A percentile compares a stretch with the other conserved stretches of the same genome.
These are phyloP conservation scores for Hymenochirus boettgeri DNA, from an alignment of 2,113 vertebrate genomes.

Conservation along the genomic window DNA sequence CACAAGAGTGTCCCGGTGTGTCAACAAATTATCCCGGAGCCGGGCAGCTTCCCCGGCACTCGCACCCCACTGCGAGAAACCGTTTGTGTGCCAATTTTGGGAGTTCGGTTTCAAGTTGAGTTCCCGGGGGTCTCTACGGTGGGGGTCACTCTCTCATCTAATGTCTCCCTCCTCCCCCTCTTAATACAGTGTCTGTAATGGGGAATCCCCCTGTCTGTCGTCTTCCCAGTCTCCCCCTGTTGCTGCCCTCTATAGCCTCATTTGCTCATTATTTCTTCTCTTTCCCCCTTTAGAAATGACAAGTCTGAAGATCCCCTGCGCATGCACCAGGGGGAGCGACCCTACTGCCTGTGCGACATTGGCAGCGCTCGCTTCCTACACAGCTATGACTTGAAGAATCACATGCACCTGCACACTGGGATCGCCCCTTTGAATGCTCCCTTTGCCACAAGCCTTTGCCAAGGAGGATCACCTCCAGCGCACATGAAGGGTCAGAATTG, in stretches of 20 bases:
- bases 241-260: no score
- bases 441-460: conserved; percentile 95
- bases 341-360: conserved; percentile 85
- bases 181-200: no score
- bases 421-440: conserved; percentile 89
- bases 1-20: conserved; percentile 95
- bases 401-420: conserved; percentile 95
- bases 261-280: no score
- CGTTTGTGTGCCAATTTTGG: conserved; percentile 91
- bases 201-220: no score
- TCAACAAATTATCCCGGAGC: conserved; percentile 95
- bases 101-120: conserved; percentile 86
- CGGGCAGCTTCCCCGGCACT: conserved; percentile 90
- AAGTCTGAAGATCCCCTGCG: conserved; percentile 98
- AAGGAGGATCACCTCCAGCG: conserved; percentile 95
- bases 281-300: conserved; percentile 70
- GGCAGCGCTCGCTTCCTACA: conserved; percentile 94
- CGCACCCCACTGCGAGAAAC: conserved; percentile 93
- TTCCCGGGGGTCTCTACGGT: not conserved
- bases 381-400: conserved; percentile 98
- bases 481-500: conserved; percentile 95
- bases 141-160: not conserved
- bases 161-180: no score
- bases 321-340: conserved; percentile 92
- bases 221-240: no score